Conservation (phyloP, 2,113 vertebrate genomes). For the Cololabis saira region DNA sequence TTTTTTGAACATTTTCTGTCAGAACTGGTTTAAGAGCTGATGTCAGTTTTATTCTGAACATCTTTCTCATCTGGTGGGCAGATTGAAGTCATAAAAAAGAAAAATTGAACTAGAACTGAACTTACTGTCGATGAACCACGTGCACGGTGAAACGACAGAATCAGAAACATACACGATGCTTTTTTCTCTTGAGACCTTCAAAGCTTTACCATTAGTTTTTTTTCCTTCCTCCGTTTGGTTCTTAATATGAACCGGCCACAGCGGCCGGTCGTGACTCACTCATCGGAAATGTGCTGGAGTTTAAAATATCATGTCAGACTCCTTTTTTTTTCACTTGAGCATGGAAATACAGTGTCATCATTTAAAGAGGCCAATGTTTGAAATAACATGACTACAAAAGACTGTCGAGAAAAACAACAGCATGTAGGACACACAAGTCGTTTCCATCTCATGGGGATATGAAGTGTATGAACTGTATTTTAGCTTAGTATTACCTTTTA, state of each 20-base stretch:
- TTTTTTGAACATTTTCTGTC: too few species aligned
- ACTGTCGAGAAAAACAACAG: too few species aligned
- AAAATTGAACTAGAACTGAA: neutral
- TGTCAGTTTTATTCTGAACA: neutral
- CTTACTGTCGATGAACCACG: neutral
- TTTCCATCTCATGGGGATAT: too few species aligned
- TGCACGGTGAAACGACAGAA: constrained; percentile 1
- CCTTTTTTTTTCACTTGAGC: neutral
- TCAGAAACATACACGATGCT: neutral
- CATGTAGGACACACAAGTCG: neutral
- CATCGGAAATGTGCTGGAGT: constrained; percentile 36
- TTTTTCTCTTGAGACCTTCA: neutral
- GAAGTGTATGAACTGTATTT: too few species aligned
- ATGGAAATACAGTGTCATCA: constrained; percentile 16
- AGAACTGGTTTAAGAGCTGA: too few species aligned
- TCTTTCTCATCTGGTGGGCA: constrained; percentile 6
- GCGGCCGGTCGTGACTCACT: constrained; percentile 46
- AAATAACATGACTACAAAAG: too few species aligned
- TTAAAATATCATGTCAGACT: constrained; percentile 36
- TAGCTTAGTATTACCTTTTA: too few species aligned
- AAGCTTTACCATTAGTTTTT: neutral
- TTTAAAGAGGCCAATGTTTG: neutral
- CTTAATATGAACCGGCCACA: constrained; percentile 1
- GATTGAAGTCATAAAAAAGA: neutral
- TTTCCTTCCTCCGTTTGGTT: neutral